These are phyloP conservation scores for Lysiphlebus fabarum DNA, from an alignment of 1,140 invertebrate genomes.

Conservation along the genomic window DNA sequence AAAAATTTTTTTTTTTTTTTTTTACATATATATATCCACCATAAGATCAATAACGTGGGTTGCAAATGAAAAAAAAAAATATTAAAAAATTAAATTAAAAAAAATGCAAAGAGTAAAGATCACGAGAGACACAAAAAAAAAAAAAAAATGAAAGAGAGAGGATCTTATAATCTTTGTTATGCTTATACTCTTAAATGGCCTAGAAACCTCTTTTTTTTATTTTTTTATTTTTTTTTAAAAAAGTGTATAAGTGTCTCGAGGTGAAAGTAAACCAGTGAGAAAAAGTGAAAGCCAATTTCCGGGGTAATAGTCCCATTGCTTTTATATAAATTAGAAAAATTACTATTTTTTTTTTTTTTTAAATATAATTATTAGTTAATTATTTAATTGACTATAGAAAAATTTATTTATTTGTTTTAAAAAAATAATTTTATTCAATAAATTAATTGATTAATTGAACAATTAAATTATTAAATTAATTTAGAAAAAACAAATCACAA, in stretches of 20 bases:
- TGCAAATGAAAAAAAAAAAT: no score
- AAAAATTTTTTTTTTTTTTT: no score
- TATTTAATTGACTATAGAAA: background rate
- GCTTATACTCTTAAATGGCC: conserved; percentile 28
- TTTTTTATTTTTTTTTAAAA: background rate
- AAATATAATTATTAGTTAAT: background rate
- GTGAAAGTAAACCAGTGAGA: conserved; percentile 32
- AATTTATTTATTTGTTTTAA: background rate
- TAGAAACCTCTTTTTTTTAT: conserved; percentile 39
- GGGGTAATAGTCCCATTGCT: conserved; percentile 36
- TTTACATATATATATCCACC: no score
- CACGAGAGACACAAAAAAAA: conserved; percentile 2
- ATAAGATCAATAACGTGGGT: no score
- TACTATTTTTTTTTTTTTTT: conserved; percentile 8
- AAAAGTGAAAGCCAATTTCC: conserved; percentile 53
- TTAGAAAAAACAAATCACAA: no score
- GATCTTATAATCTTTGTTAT: conserved; percentile 31
- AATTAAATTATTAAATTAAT: no score
- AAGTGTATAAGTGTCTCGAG: conserved; percentile 23
- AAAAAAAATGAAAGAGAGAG: conserved; percentile 10
- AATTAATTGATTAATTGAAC: no score
- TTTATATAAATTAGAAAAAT: conserved; percentile 11
- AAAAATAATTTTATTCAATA: no score
- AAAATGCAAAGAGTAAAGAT: no score
- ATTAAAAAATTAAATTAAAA: no score